Percentiles rank a stretch among this genome's conserved stretches.
phyloP scores from a whole-genome alignment of 2,797 vertebrate genomes.

The Lagocephalus sceleratus region DNA sequence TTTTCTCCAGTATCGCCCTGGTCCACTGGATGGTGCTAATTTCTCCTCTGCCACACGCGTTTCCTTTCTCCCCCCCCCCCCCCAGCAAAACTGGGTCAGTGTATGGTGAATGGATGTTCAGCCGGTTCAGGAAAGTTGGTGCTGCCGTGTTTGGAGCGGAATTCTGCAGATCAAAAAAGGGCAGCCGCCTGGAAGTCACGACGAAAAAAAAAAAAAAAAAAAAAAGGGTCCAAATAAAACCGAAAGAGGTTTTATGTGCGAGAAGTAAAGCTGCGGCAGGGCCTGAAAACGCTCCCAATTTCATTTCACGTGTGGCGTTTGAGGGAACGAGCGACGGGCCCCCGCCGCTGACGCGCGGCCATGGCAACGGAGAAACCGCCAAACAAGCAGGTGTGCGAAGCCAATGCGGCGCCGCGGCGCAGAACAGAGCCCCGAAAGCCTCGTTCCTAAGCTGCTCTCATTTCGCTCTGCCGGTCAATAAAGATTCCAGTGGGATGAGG shows the following conservation, averaged over 20 bases:
- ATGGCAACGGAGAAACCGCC: conserved; percentile 15
- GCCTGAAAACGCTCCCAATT: too few relatives aligned
- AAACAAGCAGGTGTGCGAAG: conserved; percentile 33
- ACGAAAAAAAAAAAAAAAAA: not conserved
- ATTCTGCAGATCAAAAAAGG: not conserved
- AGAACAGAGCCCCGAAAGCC: conserved; percentile 37
- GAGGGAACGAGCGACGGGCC: not conserved
- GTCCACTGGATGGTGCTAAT: conserved; percentile 74
- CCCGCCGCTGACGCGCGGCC: not conserved
- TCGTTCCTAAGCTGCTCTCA: conserved; percentile 40
- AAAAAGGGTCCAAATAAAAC: not conserved
- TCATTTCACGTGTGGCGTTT: too few relatives aligned
- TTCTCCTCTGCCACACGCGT: not conserved
- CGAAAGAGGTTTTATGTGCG: too few relatives aligned
- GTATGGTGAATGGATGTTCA: conserved; percentile 34
- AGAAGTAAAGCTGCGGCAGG: too few relatives aligned
- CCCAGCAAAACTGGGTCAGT: conserved; percentile 50
- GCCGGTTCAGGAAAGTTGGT: conserved; percentile 30
- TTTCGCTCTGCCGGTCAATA: conserved; percentile 58
- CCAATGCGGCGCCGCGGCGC: conserved; percentile 20
- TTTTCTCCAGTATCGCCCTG: conserved; percentile 41
- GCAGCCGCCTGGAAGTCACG: not conserved
- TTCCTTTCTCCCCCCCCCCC: not conserved
- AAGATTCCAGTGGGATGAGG: conserved; percentile 69
- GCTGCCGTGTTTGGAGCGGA: conserved; percentile 7